These are phyloP conservation scores for Hiodon tergisus DNA, from an alignment of 2,113 vertebrate genomes.

Conservation along the genomic window DNA sequence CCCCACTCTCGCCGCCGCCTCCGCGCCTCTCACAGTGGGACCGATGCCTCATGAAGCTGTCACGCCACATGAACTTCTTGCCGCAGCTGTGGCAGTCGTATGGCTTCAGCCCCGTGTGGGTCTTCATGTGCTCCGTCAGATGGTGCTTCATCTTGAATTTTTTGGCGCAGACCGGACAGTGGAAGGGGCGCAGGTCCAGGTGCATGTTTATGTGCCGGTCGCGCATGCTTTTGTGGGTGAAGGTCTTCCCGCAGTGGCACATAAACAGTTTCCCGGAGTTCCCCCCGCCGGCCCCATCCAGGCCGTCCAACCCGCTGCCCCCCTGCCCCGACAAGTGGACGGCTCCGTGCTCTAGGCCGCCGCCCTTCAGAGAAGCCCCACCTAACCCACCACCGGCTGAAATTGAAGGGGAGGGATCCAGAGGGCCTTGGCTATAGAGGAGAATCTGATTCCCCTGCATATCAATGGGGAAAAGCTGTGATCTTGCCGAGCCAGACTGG, in stretches of 20 bases:
- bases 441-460: constrained; percentile 80
- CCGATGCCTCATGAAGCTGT: constrained; percentile 87
- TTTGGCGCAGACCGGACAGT: constrained; percentile 84
- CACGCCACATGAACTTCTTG: constrained; percentile 93
- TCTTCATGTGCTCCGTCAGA: constrained; percentile 94
- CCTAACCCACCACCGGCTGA: constrained; percentile 44
- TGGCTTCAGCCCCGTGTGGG: constrained; percentile 85
- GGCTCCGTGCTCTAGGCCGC: constrained; percentile 54
- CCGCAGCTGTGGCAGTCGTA: constrained; percentile 79
- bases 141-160: constrained; percentile 97
- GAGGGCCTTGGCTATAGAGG: constrained; percentile 63
- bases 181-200: constrained; percentile 85
- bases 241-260: constrained; percentile 90
- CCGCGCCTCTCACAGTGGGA: constrained; percentile 79
- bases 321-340: constrained; percentile 55
- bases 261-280: constrained; percentile 76
- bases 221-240: constrained; percentile 88
- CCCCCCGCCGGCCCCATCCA: constrained; percentile 31
- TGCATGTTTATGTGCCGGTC: constrained; percentile 94
- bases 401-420: constrained; percentile 48
- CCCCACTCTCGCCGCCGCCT: constrained; percentile 34
- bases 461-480: constrained; percentile 77
- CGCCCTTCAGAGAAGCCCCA: constrained; percentile 48
- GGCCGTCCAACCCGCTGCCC: constrained; percentile 39
- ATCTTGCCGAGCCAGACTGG: constrained; percentile 55